Conservation (phyloP, 2,113 vertebrate genomes). For the Progne subis region DNA sequence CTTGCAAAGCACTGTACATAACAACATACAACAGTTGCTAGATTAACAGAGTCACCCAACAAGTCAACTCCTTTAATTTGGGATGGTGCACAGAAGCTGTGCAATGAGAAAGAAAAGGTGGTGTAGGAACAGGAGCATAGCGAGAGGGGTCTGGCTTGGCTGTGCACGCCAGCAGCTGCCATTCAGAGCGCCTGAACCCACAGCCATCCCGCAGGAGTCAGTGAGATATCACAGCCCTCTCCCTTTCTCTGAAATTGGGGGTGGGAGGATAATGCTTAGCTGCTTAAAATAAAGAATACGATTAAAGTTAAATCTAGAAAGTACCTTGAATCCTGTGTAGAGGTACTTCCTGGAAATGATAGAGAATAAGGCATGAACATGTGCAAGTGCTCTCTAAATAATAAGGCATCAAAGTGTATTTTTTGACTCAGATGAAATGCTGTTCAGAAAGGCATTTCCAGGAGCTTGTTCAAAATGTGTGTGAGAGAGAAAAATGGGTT, state of each 20-base stretch:
- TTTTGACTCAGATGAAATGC: not conserved
- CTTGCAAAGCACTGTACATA: not conserved
- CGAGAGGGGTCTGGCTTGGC: not conserved
- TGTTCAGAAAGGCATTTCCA: conserved; percentile 1
- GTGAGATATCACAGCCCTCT: not conserved
- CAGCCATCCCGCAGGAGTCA: not conserved
- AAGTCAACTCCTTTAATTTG: not conserved
- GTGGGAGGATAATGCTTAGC: not conserved
- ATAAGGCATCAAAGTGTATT: not conserved
- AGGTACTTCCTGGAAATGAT: not conserved
- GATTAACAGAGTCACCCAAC: not conserved
- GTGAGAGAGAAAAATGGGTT: conserved; percentile 37
- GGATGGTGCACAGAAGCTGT: not conserved
- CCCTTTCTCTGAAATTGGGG: not conserved
- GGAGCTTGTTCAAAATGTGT: not conserved
- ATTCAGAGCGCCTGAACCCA: not conserved
- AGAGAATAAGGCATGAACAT: fast-evolving
- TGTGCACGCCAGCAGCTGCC: not conserved
- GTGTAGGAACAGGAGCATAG: not conserved
- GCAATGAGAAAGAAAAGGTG: not conserved
- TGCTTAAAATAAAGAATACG: not conserved
- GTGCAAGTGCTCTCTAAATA: not conserved
- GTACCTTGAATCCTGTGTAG: not conserved
- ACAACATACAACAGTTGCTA: fast-evolving
- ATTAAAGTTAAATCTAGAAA: not conserved